These are phyloP conservation scores for Syritta pipiens DNA, from an alignment of 2,888 invertebrate genomes.

Conservation along the genomic window DNA sequence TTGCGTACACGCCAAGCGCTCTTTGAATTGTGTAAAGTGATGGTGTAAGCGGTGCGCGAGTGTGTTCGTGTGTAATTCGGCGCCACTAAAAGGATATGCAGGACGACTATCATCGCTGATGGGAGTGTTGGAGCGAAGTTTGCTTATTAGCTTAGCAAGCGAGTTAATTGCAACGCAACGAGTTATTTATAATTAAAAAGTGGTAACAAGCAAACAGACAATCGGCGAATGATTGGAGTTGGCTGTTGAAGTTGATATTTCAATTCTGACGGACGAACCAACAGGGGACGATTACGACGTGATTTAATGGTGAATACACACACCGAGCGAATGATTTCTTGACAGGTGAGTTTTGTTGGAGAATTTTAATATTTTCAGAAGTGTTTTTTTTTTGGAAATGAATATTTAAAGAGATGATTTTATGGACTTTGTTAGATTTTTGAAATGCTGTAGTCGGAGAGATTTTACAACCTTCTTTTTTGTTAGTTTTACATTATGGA, in stretches of 20 bases:
- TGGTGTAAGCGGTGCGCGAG: neutral
- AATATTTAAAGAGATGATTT: no score
- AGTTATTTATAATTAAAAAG: slow-evolving; percentile 49
- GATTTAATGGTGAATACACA: slow-evolving; percentile 60
- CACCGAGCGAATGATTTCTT: slow-evolving; percentile 65
- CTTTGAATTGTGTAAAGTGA: slow-evolving; percentile 2
- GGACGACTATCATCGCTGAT: no score
- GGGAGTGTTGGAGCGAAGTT: slow-evolving; percentile 35
- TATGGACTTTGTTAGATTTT: no score
- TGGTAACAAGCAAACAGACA: neutral
- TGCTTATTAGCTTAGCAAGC: slow-evolving; percentile 22
- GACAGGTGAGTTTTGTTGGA: slow-evolving; percentile 41
- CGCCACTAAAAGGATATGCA: slow-evolving; percentile 41
- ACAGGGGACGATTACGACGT: slow-evolving; percentile 36
- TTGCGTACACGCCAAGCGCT: slow-evolving; percentile 20
- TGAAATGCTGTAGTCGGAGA: no score
- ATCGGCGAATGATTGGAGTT: no score
- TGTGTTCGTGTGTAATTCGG: slow-evolving; percentile 19
- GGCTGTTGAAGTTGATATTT: slow-evolving; percentile 8
- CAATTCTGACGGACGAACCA: slow-evolving; percentile 23
- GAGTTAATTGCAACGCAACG: slow-evolving; percentile 42
- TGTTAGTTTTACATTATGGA: no score
- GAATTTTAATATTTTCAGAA: no score
- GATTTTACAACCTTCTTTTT: no score
- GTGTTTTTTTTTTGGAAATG: no score